These are phyloP conservation scores for Heliothis virescens DNA, from an alignment of 1,140 invertebrate genomes.

Conservation along the genomic window DNA sequence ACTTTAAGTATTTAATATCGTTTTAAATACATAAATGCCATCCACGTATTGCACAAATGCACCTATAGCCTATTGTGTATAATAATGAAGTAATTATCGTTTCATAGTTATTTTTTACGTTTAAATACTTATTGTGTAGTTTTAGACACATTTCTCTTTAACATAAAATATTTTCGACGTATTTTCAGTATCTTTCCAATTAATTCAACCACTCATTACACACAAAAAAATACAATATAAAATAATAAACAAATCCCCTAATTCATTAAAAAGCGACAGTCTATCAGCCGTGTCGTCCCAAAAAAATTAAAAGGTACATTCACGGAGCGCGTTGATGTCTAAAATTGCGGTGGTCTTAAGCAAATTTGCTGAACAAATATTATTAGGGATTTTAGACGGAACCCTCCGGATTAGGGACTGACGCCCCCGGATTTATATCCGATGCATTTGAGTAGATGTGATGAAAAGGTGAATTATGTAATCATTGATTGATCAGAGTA, in stretches of 20 bases:
- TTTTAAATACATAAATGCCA: too few species aligned
- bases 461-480: slow-evolving; percentile 34
- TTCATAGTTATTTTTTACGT: too few species aligned
- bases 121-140: too few species aligned
- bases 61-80: too few species aligned
- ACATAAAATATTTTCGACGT: background rate
- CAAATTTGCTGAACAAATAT: slow-evolving; percentile 67
- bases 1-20: too few species aligned
- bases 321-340: slow-evolving; percentile 63
- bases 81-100: too few species aligned
- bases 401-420: slow-evolving; percentile 45
- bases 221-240: background rate
- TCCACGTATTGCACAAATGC: too few species aligned
- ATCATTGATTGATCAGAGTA: background rate
- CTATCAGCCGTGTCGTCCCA: slow-evolving; percentile 22
- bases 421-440: slow-evolving; percentile 33
- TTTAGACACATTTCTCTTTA: too few species aligned
- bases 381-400: slow-evolving; percentile 31
- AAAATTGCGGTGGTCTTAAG: slow-evolving; percentile 62
- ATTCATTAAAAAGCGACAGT: slow-evolving; percentile 47
- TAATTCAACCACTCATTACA: background rate
- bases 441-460: slow-evolving; percentile 38
- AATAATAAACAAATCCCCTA: slow-evolving; percentile 17
- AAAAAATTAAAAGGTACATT: slow-evolving; percentile 41
- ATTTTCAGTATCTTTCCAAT: background rate